These are phyloP conservation scores for Hydrochoerus hydrochaeris DNA, from an alignment of 2,113 vertebrate species.

Conservation along the genomic window DNA sequence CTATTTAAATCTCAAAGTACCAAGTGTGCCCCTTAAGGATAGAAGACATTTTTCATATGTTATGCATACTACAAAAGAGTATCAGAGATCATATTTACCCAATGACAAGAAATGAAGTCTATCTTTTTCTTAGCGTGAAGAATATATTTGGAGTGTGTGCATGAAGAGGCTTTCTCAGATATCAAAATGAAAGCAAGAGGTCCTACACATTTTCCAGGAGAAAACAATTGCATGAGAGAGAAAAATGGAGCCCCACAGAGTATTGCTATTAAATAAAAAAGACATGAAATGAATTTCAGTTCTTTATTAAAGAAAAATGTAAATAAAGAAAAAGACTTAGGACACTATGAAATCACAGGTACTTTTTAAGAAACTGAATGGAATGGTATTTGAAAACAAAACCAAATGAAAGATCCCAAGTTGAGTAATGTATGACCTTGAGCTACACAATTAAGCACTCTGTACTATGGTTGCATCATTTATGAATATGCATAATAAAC, in stretches of 20 bases:
- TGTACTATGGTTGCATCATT: neutral
- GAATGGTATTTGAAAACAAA: neutral
- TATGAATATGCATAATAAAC: neutral
- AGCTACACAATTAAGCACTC: neutral
- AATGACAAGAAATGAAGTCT: neutral
- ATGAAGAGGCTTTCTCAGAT: neutral
- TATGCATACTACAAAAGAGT: neutral
- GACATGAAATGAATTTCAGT: neutral
- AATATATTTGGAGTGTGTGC: accelerated
- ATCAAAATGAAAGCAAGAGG: neutral
- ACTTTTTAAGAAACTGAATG: neutral
- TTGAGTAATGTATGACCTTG: too few species aligned
- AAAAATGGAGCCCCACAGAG: neutral
- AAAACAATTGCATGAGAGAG: accelerated
- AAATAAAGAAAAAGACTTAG: neutral
- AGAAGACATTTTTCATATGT: neutral
- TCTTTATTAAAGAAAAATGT: neutral
- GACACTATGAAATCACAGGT: neutral
- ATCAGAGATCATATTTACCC: neutral
- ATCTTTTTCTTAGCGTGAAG: neutral
- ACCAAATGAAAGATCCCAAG: neutral
- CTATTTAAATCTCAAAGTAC: neutral
- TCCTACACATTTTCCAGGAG: neutral
- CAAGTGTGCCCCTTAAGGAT: neutral
- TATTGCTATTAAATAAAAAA: neutral